Conservation (phyloP, 2,113 vertebrate genomes). For the Hyperopisus bebe region DNA sequence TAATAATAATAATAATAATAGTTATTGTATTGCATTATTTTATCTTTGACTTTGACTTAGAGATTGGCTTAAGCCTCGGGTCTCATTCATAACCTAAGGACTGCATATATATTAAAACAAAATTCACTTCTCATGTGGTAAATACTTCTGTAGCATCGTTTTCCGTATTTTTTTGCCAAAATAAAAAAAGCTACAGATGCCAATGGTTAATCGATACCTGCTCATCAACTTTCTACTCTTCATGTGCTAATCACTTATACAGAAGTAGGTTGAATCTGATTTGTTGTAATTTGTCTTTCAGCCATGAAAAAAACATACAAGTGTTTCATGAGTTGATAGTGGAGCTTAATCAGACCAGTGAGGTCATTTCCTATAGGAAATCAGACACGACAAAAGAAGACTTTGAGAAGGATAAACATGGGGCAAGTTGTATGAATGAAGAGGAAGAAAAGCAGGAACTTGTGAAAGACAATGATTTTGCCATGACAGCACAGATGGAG, state of each 20-base stretch:
- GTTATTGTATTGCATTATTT: background rate
- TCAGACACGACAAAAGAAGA: conserved; percentile 37
- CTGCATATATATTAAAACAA: background rate
- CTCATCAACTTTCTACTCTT: background rate
- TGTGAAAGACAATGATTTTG: background rate
- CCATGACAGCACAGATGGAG: background rate
- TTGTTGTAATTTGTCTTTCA: conserved; percentile 49
- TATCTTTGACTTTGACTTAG: background rate
- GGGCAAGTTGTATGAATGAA: conserved; percentile 43
- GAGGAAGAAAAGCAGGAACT: conserved; percentile 17
- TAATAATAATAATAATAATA: background rate
- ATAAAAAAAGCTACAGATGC: background rate
- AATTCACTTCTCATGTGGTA: background rate
- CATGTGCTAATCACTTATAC: background rate
- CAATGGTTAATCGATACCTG: background rate
- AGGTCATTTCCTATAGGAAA: conserved; percentile 44
- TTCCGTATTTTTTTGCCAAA: background rate
- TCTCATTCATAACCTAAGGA: too few relatives aligned
- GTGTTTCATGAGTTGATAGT: conserved; percentile 23
- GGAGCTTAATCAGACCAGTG: conserved; percentile 25
- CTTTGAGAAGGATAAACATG: conserved; percentile 45
- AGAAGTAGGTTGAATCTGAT: background rate
- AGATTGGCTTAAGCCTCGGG: background rate
- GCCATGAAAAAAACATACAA: conserved; percentile 40
- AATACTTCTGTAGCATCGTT: background rate